Evolutionary conservation across 1,140 invertebrate species (phyloP), one percentile per base, ranked within the genome.

Genomic region (Galleria mellonella): DNA sequence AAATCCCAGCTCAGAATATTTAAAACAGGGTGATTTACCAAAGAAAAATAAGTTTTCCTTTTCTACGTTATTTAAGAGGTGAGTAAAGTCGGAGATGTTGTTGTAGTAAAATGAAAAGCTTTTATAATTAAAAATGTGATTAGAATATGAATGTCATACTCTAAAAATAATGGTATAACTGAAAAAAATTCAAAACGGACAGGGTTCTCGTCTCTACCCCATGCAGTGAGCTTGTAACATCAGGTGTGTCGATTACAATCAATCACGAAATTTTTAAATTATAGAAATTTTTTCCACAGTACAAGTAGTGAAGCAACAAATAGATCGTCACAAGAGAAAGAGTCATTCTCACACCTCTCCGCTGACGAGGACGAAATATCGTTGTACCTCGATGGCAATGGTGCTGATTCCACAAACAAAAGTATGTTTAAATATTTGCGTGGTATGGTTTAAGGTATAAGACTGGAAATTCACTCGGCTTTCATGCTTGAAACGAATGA

Each of bases 21-120:
- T 97, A 12, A 95, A 96, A 71, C 92, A 94, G 65, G 90, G 91
- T 9, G 87, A 91, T 36, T 89, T 91, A 56, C 91, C 91, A 35
- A 95, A 95, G 75, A 96, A 96, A 72, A 92, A 91, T 6, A 81
- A 86, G 43, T 96, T 96, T 82, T 96, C 93, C 5, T 89, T 97
- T 40, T 91, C 93, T 6, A 95, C 93, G 4, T 86, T 97, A 35
- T 95, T 97, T 61, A 96, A 95, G 89, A 93, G 92, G 91, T 82
- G 65, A 29, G 43, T 43, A 15, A n/a, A 23, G n/a, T 23, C 6
- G 2, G 17, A 23, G 6, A 23, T 23, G 6, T 23, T 23, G 2
- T 6, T 23, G n/a, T n/a, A n/a, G n/a, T n/a, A n/a, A n/a, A n/a
- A n/a, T n/a, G n/a, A n/a, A n/a, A n/a, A n/a, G n/a, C n/a, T n/a